These are phyloP conservation scores for Nysson spinosus DNA, from an alignment of 2,888 invertebrate species.

Conservation along the genomic window DNA sequence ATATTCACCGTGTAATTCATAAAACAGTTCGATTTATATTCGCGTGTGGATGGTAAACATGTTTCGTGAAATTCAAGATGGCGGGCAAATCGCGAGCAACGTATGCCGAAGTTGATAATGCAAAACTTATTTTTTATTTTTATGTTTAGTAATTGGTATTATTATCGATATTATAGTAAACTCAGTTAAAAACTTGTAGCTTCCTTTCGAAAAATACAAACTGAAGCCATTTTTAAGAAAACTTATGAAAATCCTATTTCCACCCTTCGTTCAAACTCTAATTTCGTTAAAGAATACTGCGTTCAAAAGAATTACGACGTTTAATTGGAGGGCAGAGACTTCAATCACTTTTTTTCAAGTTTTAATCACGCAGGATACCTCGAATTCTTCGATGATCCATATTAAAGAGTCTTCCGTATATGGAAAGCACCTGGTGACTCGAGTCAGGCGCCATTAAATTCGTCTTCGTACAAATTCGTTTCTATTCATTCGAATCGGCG, in stretches of 20 bases:
- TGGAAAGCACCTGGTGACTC: conserved; percentile 12
- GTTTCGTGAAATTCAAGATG: conserved; percentile 25
- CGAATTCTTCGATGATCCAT: conserved; percentile 31
- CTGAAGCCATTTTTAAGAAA: too few relatives aligned
- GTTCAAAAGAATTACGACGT: not conserved
- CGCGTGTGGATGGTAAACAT: not conserved
- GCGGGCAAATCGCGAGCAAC: conserved; percentile 21
- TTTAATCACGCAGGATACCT: conserved; percentile 36
- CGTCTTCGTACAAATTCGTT: not conserved
- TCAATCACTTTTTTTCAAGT: not conserved
- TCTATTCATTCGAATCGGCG: not conserved
- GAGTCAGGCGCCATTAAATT: conserved; percentile 35
- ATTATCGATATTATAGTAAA: too few relatives aligned
- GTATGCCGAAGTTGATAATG: conserved; percentile 2
- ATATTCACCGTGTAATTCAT: not conserved
- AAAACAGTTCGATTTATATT: not conserved
- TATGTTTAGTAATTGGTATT: too few relatives aligned
- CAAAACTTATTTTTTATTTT: not conserved
- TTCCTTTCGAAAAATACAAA: too few relatives aligned
- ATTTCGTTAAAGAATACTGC: not conserved
- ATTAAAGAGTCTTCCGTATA: conserved; percentile 4
- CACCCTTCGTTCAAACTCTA: conserved; percentile 3
- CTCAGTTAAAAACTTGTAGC: too few relatives aligned
- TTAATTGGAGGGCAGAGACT: not conserved
- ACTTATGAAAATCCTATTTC: too few relatives aligned